A percentile compares a stretch with the other conserved stretches of the same genome.
These are phyloP conservation scores for Hiodon tergisus DNA, from an alignment of 2,113 vertebrate genomes.

Conservation along the genomic window DNA sequence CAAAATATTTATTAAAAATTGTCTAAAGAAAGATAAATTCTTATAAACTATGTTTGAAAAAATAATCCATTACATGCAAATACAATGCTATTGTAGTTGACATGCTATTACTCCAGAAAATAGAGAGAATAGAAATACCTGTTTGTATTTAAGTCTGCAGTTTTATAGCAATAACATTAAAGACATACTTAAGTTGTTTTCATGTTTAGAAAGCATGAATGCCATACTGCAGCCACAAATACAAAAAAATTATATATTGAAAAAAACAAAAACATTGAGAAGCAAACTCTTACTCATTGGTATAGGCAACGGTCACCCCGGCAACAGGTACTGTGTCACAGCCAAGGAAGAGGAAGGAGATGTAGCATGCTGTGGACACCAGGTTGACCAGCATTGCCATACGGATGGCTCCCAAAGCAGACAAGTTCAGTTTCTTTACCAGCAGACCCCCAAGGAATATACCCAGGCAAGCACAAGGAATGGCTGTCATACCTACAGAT, in stretches of 20 bases:
- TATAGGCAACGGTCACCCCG: slow-evolving; percentile 60
- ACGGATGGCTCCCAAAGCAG: slow-evolving; percentile 60
- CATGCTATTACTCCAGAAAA: too few species aligned
- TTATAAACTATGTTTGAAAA: too few species aligned
- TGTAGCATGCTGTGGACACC: slow-evolving; percentile 63
- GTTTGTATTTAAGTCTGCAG: not conserved
- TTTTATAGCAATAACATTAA: not conserved
- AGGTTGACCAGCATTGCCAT: slow-evolving; percentile 68
- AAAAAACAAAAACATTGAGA: not conserved
- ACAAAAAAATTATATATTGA: not conserved
- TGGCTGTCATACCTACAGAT: slow-evolving; percentile 62
- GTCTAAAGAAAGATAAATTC: too few species aligned
- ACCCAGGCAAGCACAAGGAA: slow-evolving; percentile 66
- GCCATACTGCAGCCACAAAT: not conserved
- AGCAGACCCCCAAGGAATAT: slow-evolving; percentile 65
- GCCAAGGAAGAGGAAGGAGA: slow-evolving; percentile 64
- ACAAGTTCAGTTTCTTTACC: slow-evolving; percentile 66
- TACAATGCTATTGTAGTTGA: too few species aligned
- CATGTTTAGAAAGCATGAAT: too few species aligned
- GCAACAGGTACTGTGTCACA: slow-evolving; percentile 66
- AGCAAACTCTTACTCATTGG: slow-evolving; percentile 54
- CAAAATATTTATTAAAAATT: too few species aligned
- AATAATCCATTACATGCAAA: too few species aligned
- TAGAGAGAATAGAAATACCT: not conserved
- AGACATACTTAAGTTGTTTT: too few species aligned